These are phyloP conservation scores for Tachysurus fulvidraco DNA, from an alignment of 2,113 vertebrate species.

Conservation along the genomic window DNA sequence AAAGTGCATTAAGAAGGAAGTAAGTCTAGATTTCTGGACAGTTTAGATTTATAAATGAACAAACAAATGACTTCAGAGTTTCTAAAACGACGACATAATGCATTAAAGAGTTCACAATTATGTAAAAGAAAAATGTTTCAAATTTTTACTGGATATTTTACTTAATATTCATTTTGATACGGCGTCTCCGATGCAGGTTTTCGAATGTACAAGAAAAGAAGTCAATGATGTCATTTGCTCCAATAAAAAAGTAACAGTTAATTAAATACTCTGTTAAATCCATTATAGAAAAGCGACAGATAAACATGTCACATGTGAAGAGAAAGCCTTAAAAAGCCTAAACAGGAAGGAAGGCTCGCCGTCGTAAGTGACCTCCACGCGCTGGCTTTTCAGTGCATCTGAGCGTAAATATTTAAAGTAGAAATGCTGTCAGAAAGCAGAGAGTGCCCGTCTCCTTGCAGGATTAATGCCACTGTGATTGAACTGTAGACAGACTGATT, in stretches of 20 bases:
- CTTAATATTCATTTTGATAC: not conserved
- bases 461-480: conserved; percentile 32
- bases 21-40: too few relatives aligned
- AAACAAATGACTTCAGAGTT: too few relatives aligned
- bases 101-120: too few relatives aligned
- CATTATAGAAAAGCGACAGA: not conserved
- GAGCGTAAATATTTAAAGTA: conserved; percentile 64
- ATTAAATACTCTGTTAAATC: not conserved
- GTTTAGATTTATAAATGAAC: too few relatives aligned
- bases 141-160: not conserved
- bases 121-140: too few relatives aligned
- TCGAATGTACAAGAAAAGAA: not conserved
- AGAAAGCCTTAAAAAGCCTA: conserved; percentile 44
- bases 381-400: conserved; percentile 58
- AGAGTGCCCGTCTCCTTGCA: conserved; percentile 54
- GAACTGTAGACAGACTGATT: conserved; percentile 44
- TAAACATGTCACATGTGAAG: not conserved
- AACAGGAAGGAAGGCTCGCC: conserved; percentile 66
- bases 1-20: too few relatives aligned
- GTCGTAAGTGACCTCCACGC: conserved; percentile 63
- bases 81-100: too few relatives aligned
- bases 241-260: not conserved
- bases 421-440: conserved; percentile 56
- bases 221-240: not conserved
- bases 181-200: not conserved